phyloP scores from a whole-genome alignment of 2,797 vertebrate genomes.

The Etheostoma perlongum region DNA sequence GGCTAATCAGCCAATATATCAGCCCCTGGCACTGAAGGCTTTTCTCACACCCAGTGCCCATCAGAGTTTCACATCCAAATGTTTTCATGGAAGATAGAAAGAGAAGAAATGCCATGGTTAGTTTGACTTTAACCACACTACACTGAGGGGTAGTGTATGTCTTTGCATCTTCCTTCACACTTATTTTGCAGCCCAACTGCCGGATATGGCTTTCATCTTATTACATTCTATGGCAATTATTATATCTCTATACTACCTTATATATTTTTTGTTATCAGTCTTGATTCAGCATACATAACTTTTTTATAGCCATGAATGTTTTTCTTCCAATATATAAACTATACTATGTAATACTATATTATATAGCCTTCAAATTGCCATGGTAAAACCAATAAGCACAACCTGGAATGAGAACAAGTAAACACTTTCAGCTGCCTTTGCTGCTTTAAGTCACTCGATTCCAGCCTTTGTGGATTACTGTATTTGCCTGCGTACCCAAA shows the following conservation, averaged over 20 bases:
- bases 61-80: constrained; percentile 39
- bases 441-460: constrained; percentile 38
- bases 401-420: constrained; percentile 36
- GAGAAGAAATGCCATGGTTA: constrained; percentile 67
- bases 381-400: constrained; percentile 37
- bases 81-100: constrained; percentile 46
- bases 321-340: background rate
- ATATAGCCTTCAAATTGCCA: constrained; percentile 40
- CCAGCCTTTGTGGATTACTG: constrained; percentile 54
- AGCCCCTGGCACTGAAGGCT: constrained; percentile 55
- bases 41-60: constrained; percentile 40
- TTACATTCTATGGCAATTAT: background rate
- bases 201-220: constrained; percentile 4
- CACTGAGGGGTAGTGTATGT: constrained; percentile 19
- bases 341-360: too few relatives aligned
- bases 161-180: constrained; percentile 13
- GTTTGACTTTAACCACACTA: constrained; percentile 60
- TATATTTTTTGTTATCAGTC: background rate
- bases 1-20: constrained; percentile 70
- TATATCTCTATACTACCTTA: background rate
- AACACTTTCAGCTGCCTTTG: constrained; percentile 48
- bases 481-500: constrained; percentile 51
- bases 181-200: background rate
- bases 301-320: background rate
- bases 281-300: background rate